Evolutionary conservation across 2,113 vertebrate genomes (phyloP).

Genomic region (Capricornis sumatraensis): DNA sequence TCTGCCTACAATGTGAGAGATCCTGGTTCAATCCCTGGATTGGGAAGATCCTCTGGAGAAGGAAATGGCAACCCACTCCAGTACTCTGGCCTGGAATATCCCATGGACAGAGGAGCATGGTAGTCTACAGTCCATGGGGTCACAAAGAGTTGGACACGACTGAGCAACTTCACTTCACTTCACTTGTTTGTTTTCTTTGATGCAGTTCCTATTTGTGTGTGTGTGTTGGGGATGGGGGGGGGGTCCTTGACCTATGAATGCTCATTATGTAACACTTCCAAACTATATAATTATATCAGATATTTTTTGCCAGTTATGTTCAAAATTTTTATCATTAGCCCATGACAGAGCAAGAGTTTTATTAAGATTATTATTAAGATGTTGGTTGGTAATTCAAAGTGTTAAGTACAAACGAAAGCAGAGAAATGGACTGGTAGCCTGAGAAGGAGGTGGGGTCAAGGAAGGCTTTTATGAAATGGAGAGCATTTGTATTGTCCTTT

Average conservation of each 20-base stretch:
- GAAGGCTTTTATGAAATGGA: background rate
- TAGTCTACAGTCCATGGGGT: background rate
- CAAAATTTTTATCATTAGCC: background rate
- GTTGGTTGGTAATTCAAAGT: background rate
- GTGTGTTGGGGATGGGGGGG: background rate
- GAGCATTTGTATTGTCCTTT: background rate
- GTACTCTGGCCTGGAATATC: background rate
- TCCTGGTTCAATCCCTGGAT: background rate
- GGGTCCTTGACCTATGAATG: background rate
- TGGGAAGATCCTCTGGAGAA: background rate
- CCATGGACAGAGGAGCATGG: rapidly evolving
- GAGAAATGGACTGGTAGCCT: background rate
- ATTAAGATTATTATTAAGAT: background rate
- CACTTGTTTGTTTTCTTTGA: background rate
- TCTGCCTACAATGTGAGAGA: background rate
- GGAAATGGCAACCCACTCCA: background rate
- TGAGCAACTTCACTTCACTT: background rate
- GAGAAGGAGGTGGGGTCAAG: background rate
- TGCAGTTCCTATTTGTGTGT: background rate
- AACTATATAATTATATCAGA: background rate
- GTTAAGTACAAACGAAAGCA: background rate
- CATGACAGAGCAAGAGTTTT: background rate
- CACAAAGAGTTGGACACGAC: background rate
- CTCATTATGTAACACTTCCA: background rate
- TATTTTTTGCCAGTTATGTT: background rate